Base-by-base conservation (phyloP, 2,888 invertebrate genomes). In the Epinotia ramella region DNA sequence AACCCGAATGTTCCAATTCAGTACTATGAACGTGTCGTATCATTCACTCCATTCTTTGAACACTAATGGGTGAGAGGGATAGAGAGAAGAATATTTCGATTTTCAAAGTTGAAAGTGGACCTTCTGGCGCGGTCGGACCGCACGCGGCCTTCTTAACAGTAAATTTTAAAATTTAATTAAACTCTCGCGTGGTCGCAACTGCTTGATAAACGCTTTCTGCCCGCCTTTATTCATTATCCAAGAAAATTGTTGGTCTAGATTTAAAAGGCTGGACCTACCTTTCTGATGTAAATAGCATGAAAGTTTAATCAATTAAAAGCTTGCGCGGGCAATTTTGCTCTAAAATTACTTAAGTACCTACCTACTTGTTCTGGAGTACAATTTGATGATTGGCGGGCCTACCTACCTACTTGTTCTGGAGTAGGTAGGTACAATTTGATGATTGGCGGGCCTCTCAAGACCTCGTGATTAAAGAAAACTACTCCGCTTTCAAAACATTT, bases 121-220 rank as follows among this genome's bases (percentile, higher is more conserved):
- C 81, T 80, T 79, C 73, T 79, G 81, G 80, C 79, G 77, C 73
- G 83, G 84, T 81, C 86, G 86, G 70, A 70, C 70, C 75, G 75
- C 70, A 89, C 87, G 87, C 87, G 86, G 85, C 84, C 84, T 83
- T 83, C 86, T 88, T 87, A 86, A 88, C 87, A 87, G 91, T 92
- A 92, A 91, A 92, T 91, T 91, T 76, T 90, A 91, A 91, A 91
- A 87, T 90, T 92, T 91, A 92, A 92, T 92, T 91, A 92, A 92
- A 91, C 85, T 88, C 88, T 86, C 86, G 85, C 87, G 87, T 87
- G 88, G 87, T 88, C 86, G 86, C 87, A 86, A 88, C 86, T 88
- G 89, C 88, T 89, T 90, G 90, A 91, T 91, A 90, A 90, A 90
- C 86, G 88, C 81, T 87, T 88, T 87, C 87, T 87, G 84, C 86